Base-by-base conservation (phyloP, 2,113 vertebrate genomes). In the Lampris incognitus region DNA sequence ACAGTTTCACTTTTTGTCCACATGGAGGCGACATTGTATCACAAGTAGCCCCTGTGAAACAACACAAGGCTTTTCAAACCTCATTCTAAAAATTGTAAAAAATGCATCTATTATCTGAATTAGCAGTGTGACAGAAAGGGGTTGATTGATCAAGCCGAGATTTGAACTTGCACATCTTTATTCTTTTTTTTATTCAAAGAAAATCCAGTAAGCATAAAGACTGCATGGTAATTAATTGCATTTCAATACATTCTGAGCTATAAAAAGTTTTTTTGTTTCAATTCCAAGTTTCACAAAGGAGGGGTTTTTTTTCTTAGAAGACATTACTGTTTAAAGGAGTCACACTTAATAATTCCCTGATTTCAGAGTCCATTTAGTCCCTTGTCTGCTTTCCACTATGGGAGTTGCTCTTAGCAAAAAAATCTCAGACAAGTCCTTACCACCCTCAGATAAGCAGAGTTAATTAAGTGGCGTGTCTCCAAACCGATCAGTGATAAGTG, bases 201-300 rank as follows among this genome's bases (percentile, higher is more conserved):
- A 94, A 94, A 88, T 94, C 90, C 92, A 92, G 89, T 94, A 92
- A 94, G 92, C 94, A 92, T 91, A 92, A 94, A 92, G 93, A 94
- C 92, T 93, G 93, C 92, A 91, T 94, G 92, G 91, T 92, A 91
- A 91, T 92, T 92, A 87, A 88, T 92, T 94, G 89, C 93, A 91
- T 94, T 93, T 92, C 86, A 92, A 91, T 94, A 94, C 94, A 95
- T 95, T 95, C 93, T 93, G 90, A 91, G 88, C 92, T 94, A 95
- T 94, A 95, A 94, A 95, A 95, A 85, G 24, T 24, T 79, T 59
- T 87, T 87, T 91, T 88, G 65, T 84, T 90, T 91, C 78, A 90
- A 90, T 93, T 92, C 92, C 85, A 90, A 92, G 89, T 91, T 88
- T 93, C 89, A 92, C 90, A 94, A 94, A 92, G 82, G 87, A 91